A percentile compares a stretch with the other conserved stretches of the same genome.
Conservation (phyloP, 23 tunicate genomes). For the Clavelina lepadiformis region DNA sequence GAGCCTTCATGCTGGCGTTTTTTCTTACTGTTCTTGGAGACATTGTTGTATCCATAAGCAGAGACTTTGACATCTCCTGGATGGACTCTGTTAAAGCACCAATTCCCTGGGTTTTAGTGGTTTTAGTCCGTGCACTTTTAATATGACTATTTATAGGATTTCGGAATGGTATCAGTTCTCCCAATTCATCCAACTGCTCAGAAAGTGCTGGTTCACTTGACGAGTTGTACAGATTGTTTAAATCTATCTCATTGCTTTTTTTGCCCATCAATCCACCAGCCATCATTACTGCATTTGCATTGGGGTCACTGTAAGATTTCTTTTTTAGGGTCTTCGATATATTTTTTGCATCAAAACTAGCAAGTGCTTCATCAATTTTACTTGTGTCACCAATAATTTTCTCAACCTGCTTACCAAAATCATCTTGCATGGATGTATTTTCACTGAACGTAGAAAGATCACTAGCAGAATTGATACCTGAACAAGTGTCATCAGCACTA, state of each 20-base stretch:
- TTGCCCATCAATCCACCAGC: slow-evolving; percentile 6
- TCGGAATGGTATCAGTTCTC: background rate
- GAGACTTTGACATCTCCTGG: background rate
- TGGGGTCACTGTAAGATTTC: slow-evolving; percentile 86
- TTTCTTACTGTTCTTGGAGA: background rate
- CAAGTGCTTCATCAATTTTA: background rate
- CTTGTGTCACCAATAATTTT: background rate
- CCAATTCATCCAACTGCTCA: slow-evolving; percentile 19
- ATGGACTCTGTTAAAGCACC: background rate
- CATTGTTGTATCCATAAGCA: background rate
- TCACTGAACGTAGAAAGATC: slow-evolving; percentile 38
- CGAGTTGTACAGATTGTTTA: background rate
- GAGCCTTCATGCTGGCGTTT: background rate
- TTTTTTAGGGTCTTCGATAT: slow-evolving; percentile 18
- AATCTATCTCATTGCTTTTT: background rate
- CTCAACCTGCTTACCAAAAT: background rate
- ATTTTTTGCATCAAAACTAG: background rate
- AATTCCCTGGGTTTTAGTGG: background rate
- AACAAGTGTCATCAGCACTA: no score
- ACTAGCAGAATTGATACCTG: slow-evolving; percentile 28
- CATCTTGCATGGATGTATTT: slow-evolving; percentile 22
- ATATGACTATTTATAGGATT: no score
- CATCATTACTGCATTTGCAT: slow-evolving; percentile 38
- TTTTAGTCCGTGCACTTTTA: background rate
- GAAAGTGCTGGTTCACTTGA: slow-evolving; percentile 68